These are phyloP conservation scores for Enteromius anoplus DNA, from an alignment of 2,797 vertebrate genomes.

Conservation along the genomic window DNA sequence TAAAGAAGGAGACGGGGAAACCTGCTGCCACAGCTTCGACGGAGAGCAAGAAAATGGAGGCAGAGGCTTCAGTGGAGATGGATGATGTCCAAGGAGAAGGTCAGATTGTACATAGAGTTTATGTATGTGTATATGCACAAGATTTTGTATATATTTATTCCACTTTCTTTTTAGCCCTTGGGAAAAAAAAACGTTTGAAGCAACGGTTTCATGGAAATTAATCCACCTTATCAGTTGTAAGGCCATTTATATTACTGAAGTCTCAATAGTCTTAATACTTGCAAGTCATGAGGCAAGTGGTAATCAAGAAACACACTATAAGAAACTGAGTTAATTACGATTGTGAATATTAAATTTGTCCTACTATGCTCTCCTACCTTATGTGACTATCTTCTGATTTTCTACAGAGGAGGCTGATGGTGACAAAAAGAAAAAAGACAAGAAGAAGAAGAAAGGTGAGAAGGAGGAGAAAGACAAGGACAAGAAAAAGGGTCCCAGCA, in stretches of 20 bases:
- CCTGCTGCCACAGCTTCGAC: not conserved
- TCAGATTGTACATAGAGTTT: too few species aligned
- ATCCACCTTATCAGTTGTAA: too few species aligned
- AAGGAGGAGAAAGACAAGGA: conserved; percentile 86
- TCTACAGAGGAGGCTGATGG: conserved; percentile 85
- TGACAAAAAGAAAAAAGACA: conserved; percentile 94
- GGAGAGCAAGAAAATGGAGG: conserved; percentile 38
- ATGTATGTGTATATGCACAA: not conserved
- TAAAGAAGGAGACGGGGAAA: conserved; percentile 59
- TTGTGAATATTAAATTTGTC: not conserved
- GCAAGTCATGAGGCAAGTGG: too few species aligned
- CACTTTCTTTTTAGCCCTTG: not conserved
- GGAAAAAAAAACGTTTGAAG: not conserved
- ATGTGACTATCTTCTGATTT: not conserved
- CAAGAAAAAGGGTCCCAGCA: conserved; percentile 97
- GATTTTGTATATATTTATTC: not conserved
- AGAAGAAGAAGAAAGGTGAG: conserved; percentile 93
- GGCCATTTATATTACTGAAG: not conserved
- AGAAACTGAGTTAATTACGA: not conserved
- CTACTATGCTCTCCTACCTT: too few species aligned
- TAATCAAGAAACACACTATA: too few species aligned
- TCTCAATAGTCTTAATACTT: not conserved
- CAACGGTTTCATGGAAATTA: not conserved
- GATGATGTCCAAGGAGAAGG: conserved; percentile 77
- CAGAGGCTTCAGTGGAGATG: conserved; percentile 57